Evolutionary conservation across 1,140 invertebrate genomes (phyloP), one percentile per base, ranked within the genome.

Genomic region (Meloidogyne exigua): DNA sequence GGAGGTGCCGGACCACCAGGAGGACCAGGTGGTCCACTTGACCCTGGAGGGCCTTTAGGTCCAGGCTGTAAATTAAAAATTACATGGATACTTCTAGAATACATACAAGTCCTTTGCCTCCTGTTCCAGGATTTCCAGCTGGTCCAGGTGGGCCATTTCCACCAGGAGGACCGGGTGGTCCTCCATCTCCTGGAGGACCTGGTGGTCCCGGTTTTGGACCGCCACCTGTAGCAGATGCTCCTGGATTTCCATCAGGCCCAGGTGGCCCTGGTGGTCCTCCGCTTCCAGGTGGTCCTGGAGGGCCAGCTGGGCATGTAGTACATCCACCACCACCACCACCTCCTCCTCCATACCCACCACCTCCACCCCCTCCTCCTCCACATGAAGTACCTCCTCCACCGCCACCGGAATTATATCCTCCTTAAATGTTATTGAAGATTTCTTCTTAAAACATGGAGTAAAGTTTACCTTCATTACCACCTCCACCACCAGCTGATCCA

Each of bases 211-310:
- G 39, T 28, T 80, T 70, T 57, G 25, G 49, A 9, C 69, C 79
- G 23, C 42, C 76, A 10, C 80, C 81, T 39, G 70, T 67, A 44
- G 77, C 83, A 68, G 76, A 71, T 10, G 76, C 62, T 12, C 82
- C 82, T 73, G 82, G 80, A 66, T 78, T 9, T 81, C 84, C 76
- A 68, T 76, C 36, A 26, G 25, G 36, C 69, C 82, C 82, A 23
- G 70, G 44, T 10, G 74, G 69, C 39, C 82, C 82, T 18, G 72
- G 36, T 11, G 49, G 26, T 76, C 81, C 81, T 13, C 76, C 32
- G 63, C 42, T 36, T 62, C 79, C 82, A 62, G 67, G 36, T 4
- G 49, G 32, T 68, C 82, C 82, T 42, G 75, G 49, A 13, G 71
- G 23, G 1, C 82, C 82, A 25, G 79, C 73, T 65, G 76, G 76